Base-by-base conservation (phyloP, 2,888 invertebrate genomes). In the Xestoiulus laeticollis region DNA sequence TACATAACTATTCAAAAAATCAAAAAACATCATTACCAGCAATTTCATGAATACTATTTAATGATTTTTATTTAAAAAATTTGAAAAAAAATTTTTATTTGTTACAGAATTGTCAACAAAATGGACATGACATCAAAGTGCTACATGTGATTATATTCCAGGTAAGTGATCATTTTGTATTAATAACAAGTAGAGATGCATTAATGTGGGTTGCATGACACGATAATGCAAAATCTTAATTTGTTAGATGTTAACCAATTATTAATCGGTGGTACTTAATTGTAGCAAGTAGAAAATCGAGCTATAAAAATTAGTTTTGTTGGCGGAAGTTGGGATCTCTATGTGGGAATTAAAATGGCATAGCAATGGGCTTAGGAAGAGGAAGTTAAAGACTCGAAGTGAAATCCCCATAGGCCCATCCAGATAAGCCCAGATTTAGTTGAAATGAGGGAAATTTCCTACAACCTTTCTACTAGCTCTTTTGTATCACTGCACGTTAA, bases 371-470 rank as follows among this genome's bases (percentile, higher is more conserved):
- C 68, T 68, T 68, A 68, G 22, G n/a, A 84, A 84, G 22, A 84
- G 84, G 84, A 84, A 84, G 84, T 22, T 22, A 84, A 84, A 84
- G 43, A 38, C 33, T 84, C 19, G 33, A 84, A 84, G 8, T 33
- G 84, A 84, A 84, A 84, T 84, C 84, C 43, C 84, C 33, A 68
- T 84, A 84, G 43, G 84, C 43, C 43, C 33, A 38, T 43, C 84
- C 84, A 84, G 33, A 84, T 84, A 84, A 84, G 33, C 84, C 84
- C 33, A 84, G 84, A 84, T 84, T 84, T 38, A 38, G 43, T 22
- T 84, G 33, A 38, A 38, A 43, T 84, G 84, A 84, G 43, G 84
- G 84, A 84, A 38, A 43, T 84, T 84, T 84, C 84, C 43, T 84
- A 16, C 26, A 68, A 68, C n/a, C 68, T 68, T 22, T 10, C 22